A percentile compares a stretch with the other conserved stretches of the same genome.
Evolutionary conservation across 2,113 vertebrate species (phyloP).

Genomic region (Brachionichthys hirsutus): DNA sequence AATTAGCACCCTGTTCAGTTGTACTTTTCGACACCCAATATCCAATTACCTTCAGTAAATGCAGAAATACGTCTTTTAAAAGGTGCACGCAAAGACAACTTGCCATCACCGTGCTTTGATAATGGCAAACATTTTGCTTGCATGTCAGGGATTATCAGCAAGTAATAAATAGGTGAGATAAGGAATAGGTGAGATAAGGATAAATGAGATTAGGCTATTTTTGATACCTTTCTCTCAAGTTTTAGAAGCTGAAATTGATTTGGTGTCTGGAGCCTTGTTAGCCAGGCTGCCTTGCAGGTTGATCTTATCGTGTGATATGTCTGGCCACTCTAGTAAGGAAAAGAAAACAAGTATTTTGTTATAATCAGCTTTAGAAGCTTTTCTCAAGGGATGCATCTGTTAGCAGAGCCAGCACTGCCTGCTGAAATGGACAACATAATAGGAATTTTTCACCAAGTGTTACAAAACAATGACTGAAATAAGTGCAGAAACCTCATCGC

Average conservation of each 20-base stretch:
- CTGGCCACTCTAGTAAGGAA: slow-evolving; percentile 12
- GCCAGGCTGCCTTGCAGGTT: slow-evolving; percentile 22
- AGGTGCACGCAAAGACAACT: slow-evolving; percentile 6
- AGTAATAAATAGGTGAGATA: slow-evolving; percentile 24
- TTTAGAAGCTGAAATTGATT: slow-evolving; percentile 25
- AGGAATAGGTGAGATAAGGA: not conserved
- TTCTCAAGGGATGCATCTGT: slow-evolving; percentile 27
- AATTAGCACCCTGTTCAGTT: too few relatives aligned
- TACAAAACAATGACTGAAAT: slow-evolving; percentile 31
- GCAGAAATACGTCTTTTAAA: slow-evolving; percentile 9
- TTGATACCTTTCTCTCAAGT: slow-evolving; percentile 15
- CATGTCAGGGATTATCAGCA: slow-evolving; percentile 31
- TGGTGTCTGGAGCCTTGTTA: slow-evolving; percentile 14
- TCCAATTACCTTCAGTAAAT: slow-evolving; percentile 30
- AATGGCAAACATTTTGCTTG: slow-evolving; percentile 41
- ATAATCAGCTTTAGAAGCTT: slow-evolving; percentile 36
- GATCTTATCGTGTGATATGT: slow-evolving; percentile 31
- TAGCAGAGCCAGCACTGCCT: slow-evolving; percentile 21
- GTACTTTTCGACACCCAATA: slow-evolving; percentile 16
- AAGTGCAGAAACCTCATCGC: not conserved
- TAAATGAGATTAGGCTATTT: slow-evolving; percentile 35
- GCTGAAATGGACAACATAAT: slow-evolving; percentile 29
- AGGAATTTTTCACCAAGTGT: slow-evolving; percentile 18
- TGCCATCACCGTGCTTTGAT: slow-evolving; percentile 38
- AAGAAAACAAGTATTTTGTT: slow-evolving; percentile 29